Conservation (phyloP, 2,888 invertebrate genomes). For the Ametastegia equiseti region DNA sequence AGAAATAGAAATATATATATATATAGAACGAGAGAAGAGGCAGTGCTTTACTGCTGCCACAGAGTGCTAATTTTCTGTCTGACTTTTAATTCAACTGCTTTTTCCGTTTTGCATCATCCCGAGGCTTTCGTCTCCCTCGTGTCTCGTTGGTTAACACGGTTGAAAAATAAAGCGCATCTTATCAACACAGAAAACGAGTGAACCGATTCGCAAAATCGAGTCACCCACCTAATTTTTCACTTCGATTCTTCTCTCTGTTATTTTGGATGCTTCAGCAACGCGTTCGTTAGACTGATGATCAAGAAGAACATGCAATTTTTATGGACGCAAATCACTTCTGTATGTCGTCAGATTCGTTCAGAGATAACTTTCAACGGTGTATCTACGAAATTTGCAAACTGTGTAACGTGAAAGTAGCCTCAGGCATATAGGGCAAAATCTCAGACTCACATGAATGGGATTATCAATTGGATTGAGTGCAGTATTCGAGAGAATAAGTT, state of each 20-base stretch:
- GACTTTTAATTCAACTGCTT: constrained; percentile 32
- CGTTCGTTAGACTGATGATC: background rate
- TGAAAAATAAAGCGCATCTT: constrained; percentile 3
- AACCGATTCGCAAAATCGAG: background rate
- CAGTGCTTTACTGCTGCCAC: background rate
- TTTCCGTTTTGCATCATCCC: background rate
- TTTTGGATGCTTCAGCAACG: background rate
- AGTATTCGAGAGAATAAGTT: too few species aligned
- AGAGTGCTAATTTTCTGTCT: constrained; percentile 23
- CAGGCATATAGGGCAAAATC: background rate
- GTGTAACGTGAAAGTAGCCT: background rate
- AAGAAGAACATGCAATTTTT: background rate
- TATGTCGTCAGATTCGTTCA: background rate
- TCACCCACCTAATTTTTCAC: background rate
- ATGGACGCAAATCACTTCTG: background rate
- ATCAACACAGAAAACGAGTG: constrained; percentile 11
- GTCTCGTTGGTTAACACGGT: constrained; percentile 5
- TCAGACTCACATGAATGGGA: background rate
- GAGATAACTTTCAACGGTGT: background rate
- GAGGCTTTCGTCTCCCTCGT: background rate
- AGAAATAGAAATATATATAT: too few species aligned
- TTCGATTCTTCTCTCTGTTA: background rate
- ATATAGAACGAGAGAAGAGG: constrained; percentile 8
- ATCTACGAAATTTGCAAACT: background rate
- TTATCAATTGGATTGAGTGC: too few species aligned